Base-by-base conservation (phyloP, 1,140 invertebrate species). In the Leguminivora glycinivorella region DNA sequence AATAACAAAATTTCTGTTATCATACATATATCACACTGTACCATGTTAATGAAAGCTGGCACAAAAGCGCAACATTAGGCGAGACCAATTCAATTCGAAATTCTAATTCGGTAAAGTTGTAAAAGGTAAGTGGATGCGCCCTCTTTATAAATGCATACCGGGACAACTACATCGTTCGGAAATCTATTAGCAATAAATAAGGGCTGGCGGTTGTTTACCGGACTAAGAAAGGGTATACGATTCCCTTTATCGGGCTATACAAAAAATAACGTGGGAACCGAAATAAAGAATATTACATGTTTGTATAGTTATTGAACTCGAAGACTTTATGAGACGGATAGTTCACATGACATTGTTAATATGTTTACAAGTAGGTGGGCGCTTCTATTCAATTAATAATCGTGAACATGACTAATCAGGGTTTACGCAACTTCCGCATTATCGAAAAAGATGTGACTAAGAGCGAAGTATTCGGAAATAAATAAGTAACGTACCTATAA, bases 131-230 rank as follows among this genome's bases (percentile, higher is more conserved):
- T 82, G 76, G 76, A 22, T 74, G 79, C 75, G 79, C 83, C 81
- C 78, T 82, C 68, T 72, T 83, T 80, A 76, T 78, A 81, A 85
- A 85, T 81, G 79, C 81, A 86, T 76, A 77, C 79, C 79, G 80
- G 80, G 79, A 83, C 77, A 26, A 79, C 79, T 83, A 75, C 74
- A 83, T 82, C 76, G 76, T 84, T 85, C 79, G 79, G 75, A 88
- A 88, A 87, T 89, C 84, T 89, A 89, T 90, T 89, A 90, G 84
- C 81, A 87, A 89, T 89, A 89, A 89, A 89, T 88, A 87, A 90
- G 81, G 81, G 78, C 77, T 81, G 80, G 82, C 83, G 84, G 85
- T 84, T 83, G 82, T 82, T 84, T 85, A 82, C 81, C 82, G 79
- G 80, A 83, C 84, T 83, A 83, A 84, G 82, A 85, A 91, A 91